Evolutionary conservation across 53 echinoderm and acorn worm species (phyloP).

Genomic region (Arbacia lixula): DNA sequence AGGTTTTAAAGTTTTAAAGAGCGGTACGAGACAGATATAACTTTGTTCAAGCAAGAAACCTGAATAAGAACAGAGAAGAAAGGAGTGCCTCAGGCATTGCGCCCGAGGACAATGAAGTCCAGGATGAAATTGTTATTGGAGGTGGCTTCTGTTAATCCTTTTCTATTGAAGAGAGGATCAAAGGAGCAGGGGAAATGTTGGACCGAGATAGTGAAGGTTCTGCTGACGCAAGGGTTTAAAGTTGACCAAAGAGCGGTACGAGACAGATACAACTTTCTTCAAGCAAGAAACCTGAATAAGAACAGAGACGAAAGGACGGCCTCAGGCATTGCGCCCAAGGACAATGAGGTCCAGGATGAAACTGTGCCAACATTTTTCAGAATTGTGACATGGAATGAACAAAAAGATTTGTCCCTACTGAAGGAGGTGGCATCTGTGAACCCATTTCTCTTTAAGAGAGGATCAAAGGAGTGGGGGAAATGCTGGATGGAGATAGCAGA

Average conservation of each 20-base stretch:
- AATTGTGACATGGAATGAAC: conserved; percentile 32
- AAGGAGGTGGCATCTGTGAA: conserved; percentile 30
- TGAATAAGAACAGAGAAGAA: conserved; percentile 21
- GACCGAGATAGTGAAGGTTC: conserved; percentile 2
- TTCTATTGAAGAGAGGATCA: conserved; percentile 7
- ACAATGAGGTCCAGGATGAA: neutral
- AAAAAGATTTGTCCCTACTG: conserved; percentile 30
- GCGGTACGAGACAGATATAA: conserved; percentile 32
- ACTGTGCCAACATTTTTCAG: conserved; percentile 1
- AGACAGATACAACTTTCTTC: conserved; percentile 33
- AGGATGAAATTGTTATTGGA: conserved; percentile 18
- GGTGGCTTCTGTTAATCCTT: conserved; percentile 31
- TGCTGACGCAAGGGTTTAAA: conserved; percentile 27
- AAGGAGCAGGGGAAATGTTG: no score
- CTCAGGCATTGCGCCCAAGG: conserved; percentile 4
- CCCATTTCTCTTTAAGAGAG: conserved; percentile 19
- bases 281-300: no score
- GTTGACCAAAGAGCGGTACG: conserved; percentile 38
- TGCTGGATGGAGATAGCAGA: conserved; percentile 22
- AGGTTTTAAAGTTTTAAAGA: conserved; percentile 34
- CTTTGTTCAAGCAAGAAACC: neutral
- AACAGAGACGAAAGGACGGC: neutral
- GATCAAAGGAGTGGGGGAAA: conserved; percentile 25
- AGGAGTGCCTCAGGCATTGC: conserved; percentile 32
- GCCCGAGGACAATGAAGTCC: conserved; percentile 6